Evolutionary conservation across 2,888 invertebrate genomes (phyloP).

Genomic region (Odontomyia ornata): DNA sequence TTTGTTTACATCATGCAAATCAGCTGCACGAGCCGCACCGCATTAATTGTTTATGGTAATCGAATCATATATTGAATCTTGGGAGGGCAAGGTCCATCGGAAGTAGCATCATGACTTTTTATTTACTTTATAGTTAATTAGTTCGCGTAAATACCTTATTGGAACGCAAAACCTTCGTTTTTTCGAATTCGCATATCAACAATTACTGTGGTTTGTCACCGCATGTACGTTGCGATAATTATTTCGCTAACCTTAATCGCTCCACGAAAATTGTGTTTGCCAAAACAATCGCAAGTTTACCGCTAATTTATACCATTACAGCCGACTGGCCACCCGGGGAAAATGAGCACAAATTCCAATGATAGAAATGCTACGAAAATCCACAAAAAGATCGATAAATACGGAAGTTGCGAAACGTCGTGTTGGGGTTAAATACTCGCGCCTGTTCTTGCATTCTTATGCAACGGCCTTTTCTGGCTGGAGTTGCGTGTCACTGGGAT

Average conservation of each 20-base stretch:
- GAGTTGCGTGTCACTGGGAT: conserved; percentile 8
- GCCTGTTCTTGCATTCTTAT: conserved; percentile 36
- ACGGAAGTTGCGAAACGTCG: conserved; percentile 28
- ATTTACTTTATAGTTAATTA: neutral
- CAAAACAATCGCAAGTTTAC: neutral
- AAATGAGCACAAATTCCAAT: conserved; percentile 10
- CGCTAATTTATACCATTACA: neutral
- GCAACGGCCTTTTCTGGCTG: conserved; percentile 27
- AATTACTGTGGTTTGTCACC: neutral
- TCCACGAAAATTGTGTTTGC: neutral
- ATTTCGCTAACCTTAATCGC: conserved; percentile 23
- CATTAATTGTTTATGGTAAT: conserved; percentile 5
- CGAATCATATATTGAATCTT: neutral
- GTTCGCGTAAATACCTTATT: too few species aligned
- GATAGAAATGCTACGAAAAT: conserved; percentile 8
- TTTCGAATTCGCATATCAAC: neutral
- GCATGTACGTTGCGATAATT: neutral
- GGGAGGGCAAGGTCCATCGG: conserved; percentile 18
- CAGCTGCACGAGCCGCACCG: neutral
- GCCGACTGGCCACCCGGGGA: neutral
- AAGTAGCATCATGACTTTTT: neutral
- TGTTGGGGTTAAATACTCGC: conserved; percentile 33
- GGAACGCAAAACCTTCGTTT: neutral
- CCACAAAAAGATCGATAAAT: conserved; percentile 34
- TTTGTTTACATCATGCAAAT: conserved; percentile 24